Conservation (phyloP, 2,797 vertebrate genomes). For the Megalops cyprinoides region DNA sequence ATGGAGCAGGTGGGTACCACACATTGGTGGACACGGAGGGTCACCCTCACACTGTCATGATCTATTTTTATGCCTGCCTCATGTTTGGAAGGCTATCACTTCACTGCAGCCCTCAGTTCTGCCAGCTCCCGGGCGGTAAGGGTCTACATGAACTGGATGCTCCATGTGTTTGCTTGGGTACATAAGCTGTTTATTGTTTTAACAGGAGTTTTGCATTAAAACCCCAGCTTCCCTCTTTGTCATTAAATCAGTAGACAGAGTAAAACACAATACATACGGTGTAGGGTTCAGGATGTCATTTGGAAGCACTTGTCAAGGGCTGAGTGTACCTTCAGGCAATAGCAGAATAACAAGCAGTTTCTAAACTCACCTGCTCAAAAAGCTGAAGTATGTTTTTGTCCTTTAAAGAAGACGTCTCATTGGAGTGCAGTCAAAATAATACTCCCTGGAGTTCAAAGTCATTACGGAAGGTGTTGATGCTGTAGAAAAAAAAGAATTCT, state of each 20-base stretch:
- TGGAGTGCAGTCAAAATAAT: conserved; percentile 2
- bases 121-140: not conserved
- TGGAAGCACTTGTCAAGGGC: not conserved
- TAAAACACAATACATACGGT: conserved; percentile 13
- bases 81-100: no score
- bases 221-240: not conserved
- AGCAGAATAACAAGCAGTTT: conserved; percentile 5
- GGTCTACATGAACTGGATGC: not conserved
- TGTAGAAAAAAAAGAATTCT: not conserved
- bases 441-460: conserved; percentile 7
- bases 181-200: not conserved
- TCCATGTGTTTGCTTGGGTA: not conserved
- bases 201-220: conserved; percentile 10
- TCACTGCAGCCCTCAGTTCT: not conserved
- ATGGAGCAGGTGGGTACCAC: no score
- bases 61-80: no score
- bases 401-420: not conserved
- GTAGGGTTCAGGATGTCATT: conserved; percentile 5
- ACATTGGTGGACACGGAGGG: no score
- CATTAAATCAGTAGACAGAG: not conserved
- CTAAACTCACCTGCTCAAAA: not conserved
- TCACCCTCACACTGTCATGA: no score
- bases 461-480: not conserved
- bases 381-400: not conserved
- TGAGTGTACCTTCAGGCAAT: conserved; percentile 7